Evolutionary conservation across 2,113 vertebrate species (phyloP).

Genomic region (Epinephelus fuscoguttatus): DNA sequence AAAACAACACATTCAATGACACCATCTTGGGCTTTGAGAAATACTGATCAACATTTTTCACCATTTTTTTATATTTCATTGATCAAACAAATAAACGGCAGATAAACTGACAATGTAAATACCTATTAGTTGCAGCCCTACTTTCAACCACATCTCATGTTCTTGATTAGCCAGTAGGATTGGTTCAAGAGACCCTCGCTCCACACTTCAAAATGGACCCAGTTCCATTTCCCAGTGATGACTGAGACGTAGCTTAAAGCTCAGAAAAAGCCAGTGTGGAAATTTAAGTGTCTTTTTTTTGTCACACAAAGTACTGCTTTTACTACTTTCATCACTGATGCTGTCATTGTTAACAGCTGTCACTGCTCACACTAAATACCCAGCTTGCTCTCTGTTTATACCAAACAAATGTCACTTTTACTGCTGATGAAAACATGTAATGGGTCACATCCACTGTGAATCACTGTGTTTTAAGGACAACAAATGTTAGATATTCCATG

Average conservation of each 20-base stretch:
- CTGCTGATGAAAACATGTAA: not conserved
- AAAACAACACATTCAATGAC: no score
- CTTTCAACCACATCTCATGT: no score
- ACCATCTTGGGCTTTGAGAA: no score
- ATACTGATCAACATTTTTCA: no score
- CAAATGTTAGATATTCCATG: not conserved
- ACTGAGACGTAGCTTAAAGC: not conserved
- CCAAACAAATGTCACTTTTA: slow-evolving; percentile 16
- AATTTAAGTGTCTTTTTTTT: not conserved
- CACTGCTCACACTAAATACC: not conserved
- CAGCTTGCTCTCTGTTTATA: slow-evolving; percentile 19
- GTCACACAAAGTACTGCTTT: not conserved
- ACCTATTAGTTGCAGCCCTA: no score
- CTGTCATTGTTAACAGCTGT: not conserved
- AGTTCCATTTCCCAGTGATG: not conserved
- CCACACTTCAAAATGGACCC: not conserved
- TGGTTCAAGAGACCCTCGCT: not conserved
- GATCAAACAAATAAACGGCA: no score
- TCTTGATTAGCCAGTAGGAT: no score
- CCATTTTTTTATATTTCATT: no score
- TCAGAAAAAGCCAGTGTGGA: not conserved
- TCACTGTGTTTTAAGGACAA: slow-evolving; percentile 1
- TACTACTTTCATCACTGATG: not conserved
- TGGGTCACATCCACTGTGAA: slow-evolving; percentile 4
- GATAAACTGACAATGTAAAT: no score